Base-by-base conservation (phyloP, 2,113 vertebrate genomes). In the Galemys pyrenaicus region DNA sequence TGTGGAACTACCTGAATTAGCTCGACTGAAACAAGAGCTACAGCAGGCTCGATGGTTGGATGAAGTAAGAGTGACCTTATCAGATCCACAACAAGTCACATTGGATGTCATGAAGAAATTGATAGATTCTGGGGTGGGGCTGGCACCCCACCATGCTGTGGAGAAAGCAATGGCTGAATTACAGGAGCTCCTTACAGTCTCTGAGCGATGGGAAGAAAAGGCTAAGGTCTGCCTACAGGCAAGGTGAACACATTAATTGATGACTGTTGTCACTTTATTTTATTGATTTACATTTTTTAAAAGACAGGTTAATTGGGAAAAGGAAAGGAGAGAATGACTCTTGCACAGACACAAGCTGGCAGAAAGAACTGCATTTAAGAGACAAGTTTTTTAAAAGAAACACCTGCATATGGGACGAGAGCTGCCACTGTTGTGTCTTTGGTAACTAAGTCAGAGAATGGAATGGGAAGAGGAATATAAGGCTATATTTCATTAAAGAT, bases 41-140 rank as follows among this genome's bases (percentile, higher is more conserved):
- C 99, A 99, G 96, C 99, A 99, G 97, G 99, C 99, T 1, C 99
- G 99, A 83, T 99, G 99, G 99, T 98, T 99, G n/a, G 99, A 99
- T 87, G 99, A 99, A 98, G 99, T 99, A 89, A 99, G 99, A 22
- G 97, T 99, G 93, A 99, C 99, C 8, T 98, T 99, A n/a, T 97
- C 98, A 5, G 99, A 99, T 93, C 99, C 99, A 20, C 99, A 99
- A 35, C 98, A 99, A 12, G 99, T 99, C 97, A 99, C 99, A 44
- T 97, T 99, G 96, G 99, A 99, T 97, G 98, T 99, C 80, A 99
- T 99, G 99, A 99, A 99, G 98, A 99, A 99, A 91, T 97, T 99
- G 78, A 99, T 99, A 56, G 99, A 99, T 97, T 99, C 99, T 0
- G 99, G 99, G 3, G 99, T 99, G 86, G 99, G 99, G 15, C 98